Conservation (phyloP, 2,888 invertebrate genomes). For the Cryptus armator region DNA sequence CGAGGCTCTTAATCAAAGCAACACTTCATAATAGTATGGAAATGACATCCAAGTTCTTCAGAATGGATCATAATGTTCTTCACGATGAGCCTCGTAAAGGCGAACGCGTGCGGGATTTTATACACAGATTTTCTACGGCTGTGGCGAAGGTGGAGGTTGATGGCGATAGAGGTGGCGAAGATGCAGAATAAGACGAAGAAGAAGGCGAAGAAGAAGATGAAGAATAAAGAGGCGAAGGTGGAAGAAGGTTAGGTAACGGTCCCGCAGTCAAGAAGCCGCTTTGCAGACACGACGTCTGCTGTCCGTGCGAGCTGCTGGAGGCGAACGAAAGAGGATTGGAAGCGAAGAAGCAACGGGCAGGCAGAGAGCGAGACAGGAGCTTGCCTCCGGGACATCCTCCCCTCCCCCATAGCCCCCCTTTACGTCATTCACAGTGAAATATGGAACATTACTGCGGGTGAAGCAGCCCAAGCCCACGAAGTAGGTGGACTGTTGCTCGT, state of each 20-base stretch:
- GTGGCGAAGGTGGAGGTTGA: conserved; percentile 69
- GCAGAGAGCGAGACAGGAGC: conserved; percentile 54
- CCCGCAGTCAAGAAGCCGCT: conserved; percentile 76
- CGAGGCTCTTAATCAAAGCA: background rate
- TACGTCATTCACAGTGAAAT: conserved; percentile 71
- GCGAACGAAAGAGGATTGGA: conserved; percentile 47
- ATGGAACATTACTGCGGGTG: conserved; percentile 66
- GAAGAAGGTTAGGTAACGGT: conserved; percentile 83
- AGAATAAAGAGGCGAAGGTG: conserved; percentile 60
- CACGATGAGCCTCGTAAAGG: conserved; percentile 17
- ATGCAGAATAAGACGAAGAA: conserved; percentile 51
- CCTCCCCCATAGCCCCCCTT: conserved; percentile 9
- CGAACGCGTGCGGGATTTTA: conserved; percentile 46
- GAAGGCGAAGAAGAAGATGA: conserved; percentile 44
- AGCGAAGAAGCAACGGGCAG: conserved; percentile 60
- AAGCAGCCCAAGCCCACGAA: conserved; percentile 56
- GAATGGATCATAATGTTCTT: background rate
- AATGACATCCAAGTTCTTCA: conserved; percentile 10
- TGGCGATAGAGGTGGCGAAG: conserved; percentile 58
- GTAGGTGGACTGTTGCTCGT: conserved; percentile 64
- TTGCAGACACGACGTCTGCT: conserved; percentile 81
- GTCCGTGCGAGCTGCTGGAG: conserved; percentile 66
- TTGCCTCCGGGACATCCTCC: conserved; percentile 59
- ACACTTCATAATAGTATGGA: background rate
- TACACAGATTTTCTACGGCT: conserved; percentile 78